Evolutionary conservation across 2,113 vertebrate species (phyloP), one percentile per base, ranked within the genome.

Genomic region (Halcyon malimbica): DNA sequence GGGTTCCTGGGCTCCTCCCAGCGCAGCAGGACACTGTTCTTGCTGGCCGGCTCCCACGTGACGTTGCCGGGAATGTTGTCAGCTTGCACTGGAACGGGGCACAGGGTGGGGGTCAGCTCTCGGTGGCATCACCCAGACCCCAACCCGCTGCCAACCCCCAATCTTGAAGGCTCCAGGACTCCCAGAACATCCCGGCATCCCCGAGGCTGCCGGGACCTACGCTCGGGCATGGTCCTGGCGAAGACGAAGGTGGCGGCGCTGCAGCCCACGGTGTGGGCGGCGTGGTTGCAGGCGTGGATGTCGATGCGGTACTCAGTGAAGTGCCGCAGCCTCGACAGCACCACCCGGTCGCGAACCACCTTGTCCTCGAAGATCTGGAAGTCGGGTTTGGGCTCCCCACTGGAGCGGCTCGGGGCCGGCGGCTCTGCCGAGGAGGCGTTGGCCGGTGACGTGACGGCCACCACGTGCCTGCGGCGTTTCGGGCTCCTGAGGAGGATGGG

Each of bases 241-340:
- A 98, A 98, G 89, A 98, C 98, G 41, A 98, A 98, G 73, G 98
- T 98, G 87, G 98, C 98, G 0, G 98, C 98, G 10, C 98, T 98
- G 97, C 98, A 98, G 85, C 98, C 98, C 92, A 98, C 97, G 2
- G 96, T 97, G 90, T 98, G 97, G 0, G 98, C 98, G 0, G 98
- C 98, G 3, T 98, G 98, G 96, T 98, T 98, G 96, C 98, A 98
- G 82, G 98, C 98, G 0, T 98, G 98, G 93, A 98, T 98, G 94
- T 98, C 98, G 10, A 98, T 98, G 29, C 98, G 97, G 51, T 98
- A 98, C 79, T 98, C 98, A 0, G 98, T 98, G 97, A 98, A 98
- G 83, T 98, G 98, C 24, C 97, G 97, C 85, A 98, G 97, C 65
- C 89, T 95, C 0, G 97, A 96, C 68, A 98, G 94, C 81, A 98